Evolutionary conservation across 2,113 vertebrate genomes (phyloP).

Genomic region (Oryzias melastigma): DNA sequence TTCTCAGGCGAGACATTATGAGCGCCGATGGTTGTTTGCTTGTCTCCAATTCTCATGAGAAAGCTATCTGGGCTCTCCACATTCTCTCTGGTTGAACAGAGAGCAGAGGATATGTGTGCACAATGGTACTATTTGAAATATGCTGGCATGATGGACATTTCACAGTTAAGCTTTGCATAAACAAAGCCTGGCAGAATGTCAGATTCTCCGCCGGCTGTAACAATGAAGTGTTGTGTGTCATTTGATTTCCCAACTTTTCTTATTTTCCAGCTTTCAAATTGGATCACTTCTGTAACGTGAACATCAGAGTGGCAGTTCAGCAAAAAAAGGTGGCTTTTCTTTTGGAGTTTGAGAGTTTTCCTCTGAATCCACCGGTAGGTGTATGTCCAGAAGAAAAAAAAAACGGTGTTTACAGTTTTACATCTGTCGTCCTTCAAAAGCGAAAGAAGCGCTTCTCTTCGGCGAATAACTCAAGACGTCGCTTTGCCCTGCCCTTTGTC

Average conservation of each 20-base stretch:
- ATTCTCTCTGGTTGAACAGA: conserved; percentile 33
- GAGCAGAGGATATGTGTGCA: conserved; percentile 20
- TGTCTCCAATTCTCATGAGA: conserved; percentile 48
- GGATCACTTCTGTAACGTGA: conserved; percentile 11
- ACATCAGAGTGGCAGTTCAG: not conserved
- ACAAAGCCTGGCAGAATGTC: conserved; percentile 44
- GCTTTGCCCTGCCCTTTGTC: conserved; percentile 41
- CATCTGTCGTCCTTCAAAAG: too few relatives aligned
- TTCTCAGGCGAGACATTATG: conserved; percentile 19
- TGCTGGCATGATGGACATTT: conserved; percentile 38
- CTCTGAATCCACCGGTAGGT: too few relatives aligned
- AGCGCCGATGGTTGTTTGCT: conserved; percentile 35
- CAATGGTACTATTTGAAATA: conserved; percentile 54
- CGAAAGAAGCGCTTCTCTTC: conserved; percentile 5
- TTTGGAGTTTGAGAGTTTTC: too few relatives aligned
- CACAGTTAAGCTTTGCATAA: conserved; percentile 41
- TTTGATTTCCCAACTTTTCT: conserved; percentile 25
- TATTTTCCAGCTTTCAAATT: conserved; percentile 18
- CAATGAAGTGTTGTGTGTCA: conserved; percentile 46
- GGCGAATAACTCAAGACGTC: conserved; percentile 26
- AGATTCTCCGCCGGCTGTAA: conserved; percentile 40
- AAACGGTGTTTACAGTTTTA: too few relatives aligned
- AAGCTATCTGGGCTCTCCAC: conserved; percentile 29
- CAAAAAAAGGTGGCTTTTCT: too few relatives aligned
- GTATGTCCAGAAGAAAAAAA: too few relatives aligned